phyloP scores from a whole-genome alignment of 2,797 vertebrate genomes.

The Gymnothorax javanicus region DNA sequence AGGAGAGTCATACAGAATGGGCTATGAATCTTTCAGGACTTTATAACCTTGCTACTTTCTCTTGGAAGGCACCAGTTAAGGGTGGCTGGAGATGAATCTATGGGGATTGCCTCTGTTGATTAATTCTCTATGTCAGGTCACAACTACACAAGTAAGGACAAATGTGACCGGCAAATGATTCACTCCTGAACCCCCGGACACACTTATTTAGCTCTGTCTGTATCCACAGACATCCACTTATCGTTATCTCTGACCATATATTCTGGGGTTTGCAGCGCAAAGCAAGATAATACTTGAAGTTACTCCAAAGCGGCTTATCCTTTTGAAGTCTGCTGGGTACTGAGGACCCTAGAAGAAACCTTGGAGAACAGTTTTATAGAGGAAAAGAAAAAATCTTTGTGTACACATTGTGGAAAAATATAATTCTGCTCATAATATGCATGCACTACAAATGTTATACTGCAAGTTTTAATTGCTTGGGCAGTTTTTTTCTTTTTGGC shows the following conservation, averaged over 20 bases:
- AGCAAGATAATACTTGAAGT: neutral
- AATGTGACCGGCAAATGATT: conserved; percentile 10
- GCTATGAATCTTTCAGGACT: conserved; percentile 43
- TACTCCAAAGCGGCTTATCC: neutral
- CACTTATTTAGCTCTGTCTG: neutral
- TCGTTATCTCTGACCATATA: neutral
- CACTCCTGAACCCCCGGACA: neutral
- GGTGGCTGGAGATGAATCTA: conserved; percentile 34
- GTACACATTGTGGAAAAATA: neutral
- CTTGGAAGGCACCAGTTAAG: conserved; percentile 33
- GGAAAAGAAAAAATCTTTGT: neutral
- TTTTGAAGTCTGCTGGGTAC: neutral
- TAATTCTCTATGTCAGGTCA: conserved; percentile 25
- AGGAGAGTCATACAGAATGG: conserved; percentile 30
- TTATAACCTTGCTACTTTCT: conserved; percentile 37
- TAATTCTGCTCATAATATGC: neutral
- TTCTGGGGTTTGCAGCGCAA: neutral
- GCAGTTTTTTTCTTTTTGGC: neutral
- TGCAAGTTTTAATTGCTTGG: neutral
- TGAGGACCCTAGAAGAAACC: neutral
- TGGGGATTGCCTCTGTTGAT: conserved; percentile 28
- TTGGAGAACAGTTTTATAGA: neutral
- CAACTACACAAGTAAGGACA: conserved; percentile 8
- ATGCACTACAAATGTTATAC: neutral
- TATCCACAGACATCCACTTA: neutral